Conservation (phyloP, 2,113 vertebrate species). For the Podarcis raffonei region DNA sequence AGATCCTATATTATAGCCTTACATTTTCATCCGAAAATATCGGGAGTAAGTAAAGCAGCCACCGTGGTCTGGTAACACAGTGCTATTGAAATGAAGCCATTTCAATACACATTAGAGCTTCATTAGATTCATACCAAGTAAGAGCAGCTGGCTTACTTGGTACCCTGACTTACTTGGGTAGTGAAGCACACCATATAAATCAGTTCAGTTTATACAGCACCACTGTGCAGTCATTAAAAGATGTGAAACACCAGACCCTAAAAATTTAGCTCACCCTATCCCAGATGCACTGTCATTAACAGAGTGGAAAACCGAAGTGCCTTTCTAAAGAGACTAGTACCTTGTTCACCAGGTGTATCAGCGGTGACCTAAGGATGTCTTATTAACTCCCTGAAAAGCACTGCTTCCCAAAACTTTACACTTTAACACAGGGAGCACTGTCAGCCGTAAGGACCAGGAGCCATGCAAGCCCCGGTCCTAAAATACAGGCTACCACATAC, state of each 20-base stretch:
- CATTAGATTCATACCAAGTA: neutral
- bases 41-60: neutral
- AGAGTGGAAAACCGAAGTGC: neutral
- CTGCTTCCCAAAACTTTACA: neutral
- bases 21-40: neutral
- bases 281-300: neutral
- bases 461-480: neutral
- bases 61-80: neutral
- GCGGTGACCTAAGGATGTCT: too few relatives aligned
- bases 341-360: neutral
- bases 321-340: neutral
- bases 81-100: conserved; percentile 15
- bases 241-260: neutral
- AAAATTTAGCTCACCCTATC: neutral
- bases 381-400: neutral
- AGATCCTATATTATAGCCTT: neutral
- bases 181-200: neutral
- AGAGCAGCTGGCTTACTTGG: neutral
- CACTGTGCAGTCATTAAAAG: neutral
- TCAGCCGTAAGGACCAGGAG: neutral
- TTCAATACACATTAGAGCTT: neutral
- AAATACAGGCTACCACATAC: neutral
- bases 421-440: too few relatives aligned
- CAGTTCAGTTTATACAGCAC: neutral
- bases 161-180: neutral